Percentiles rank a stretch among this genome's conserved stretches.
These are phyloP conservation scores for Craniophora ligustri DNA, from an alignment of 2,888 invertebrate species.

Conservation along the genomic window DNA sequence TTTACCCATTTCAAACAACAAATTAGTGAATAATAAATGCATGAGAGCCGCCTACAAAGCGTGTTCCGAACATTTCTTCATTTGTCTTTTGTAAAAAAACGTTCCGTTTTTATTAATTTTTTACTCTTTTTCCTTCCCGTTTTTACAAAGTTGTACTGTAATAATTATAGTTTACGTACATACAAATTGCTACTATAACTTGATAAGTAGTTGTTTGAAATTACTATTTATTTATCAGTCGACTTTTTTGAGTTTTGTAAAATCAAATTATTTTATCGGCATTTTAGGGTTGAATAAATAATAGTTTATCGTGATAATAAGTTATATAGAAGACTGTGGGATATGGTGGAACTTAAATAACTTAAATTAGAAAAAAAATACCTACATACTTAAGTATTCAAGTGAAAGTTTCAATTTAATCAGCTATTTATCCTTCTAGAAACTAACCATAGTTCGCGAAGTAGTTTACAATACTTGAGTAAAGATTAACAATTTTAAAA, in stretches of 20 bases:
- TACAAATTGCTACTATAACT: conserved; percentile 50
- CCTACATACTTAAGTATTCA: too few species aligned
- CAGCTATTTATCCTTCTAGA: too few species aligned
- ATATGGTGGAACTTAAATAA: too few species aligned
- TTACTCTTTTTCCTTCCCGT: conserved; percentile 61
- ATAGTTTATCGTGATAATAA: not conserved
- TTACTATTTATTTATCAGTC: conserved; percentile 46
- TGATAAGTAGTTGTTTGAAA: conserved; percentile 54
- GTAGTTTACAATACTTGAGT: too few species aligned
- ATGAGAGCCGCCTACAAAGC: conserved; percentile 79
- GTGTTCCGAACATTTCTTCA: conserved; percentile 79
- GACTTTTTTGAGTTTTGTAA: conserved; percentile 23
- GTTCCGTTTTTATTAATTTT: conserved; percentile 63
- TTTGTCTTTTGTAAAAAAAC: conserved; percentile 75
- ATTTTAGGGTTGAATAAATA: not conserved
- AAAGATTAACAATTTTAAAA: too few species aligned
- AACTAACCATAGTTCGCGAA: too few species aligned
- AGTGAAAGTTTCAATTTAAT: too few species aligned
- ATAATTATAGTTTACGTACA: conserved; percentile 79
- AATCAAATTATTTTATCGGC: not conserved
- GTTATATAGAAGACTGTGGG: not conserved
- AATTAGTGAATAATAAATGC: conserved; percentile 87
- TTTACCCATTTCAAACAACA: conserved; percentile 84
- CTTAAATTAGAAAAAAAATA: too few species aligned
- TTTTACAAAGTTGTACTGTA: conserved; percentile 70